A percentile compares a stretch with the other conserved stretches of the same genome.
These are phyloP conservation scores for Coenonympha arcania DNA, from an alignment of 2,888 invertebrate species.

Conservation along the genomic window DNA sequence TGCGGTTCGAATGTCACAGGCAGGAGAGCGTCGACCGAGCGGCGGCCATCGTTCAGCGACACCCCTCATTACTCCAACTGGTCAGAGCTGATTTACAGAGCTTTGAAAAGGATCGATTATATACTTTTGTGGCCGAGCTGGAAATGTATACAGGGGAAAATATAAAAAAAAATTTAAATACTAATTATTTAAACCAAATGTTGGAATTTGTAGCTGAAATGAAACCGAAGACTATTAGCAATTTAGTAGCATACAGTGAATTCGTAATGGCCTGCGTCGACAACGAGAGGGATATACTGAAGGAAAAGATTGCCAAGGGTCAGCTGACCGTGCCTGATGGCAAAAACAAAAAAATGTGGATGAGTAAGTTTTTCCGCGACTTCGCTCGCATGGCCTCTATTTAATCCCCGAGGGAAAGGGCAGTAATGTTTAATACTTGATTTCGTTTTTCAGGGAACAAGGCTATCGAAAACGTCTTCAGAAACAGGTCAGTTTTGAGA, in stretches of 20 bases:
- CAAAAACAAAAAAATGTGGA: background rate
- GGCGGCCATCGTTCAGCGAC: conserved; percentile 1
- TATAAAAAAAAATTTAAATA: too few relatives aligned
- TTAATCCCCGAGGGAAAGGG: too few relatives aligned
- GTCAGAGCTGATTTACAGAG: conserved; percentile 13
- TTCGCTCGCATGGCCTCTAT: too few relatives aligned
- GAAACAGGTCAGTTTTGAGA: conserved; percentile 13
- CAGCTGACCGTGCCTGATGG: background rate
- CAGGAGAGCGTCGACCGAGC: conserved; percentile 24
- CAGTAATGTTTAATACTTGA: too few relatives aligned
- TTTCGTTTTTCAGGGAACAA: conserved; percentile 24
- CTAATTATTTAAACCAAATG: conserved; percentile 25
- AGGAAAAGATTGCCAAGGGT: too few relatives aligned
- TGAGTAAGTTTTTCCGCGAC: background rate
- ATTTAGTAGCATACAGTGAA: conserved; percentile 29
- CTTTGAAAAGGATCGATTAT: conserved; percentile 28
- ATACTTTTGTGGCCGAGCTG: conserved; percentile 26
- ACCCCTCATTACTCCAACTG: conserved; percentile 17
- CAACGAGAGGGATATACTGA: conserved; percentile 13
- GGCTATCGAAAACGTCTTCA: conserved; percentile 23
- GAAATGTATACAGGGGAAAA: conserved; percentile 22
- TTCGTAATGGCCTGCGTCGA: conserved; percentile 28
- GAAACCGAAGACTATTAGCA: conserved; percentile 26
- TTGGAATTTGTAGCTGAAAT: conserved; percentile 24
- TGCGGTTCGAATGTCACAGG: conserved; percentile 28